Conservation (phyloP, 2,113 vertebrate species). For the Aplodontia rufa region DNA sequence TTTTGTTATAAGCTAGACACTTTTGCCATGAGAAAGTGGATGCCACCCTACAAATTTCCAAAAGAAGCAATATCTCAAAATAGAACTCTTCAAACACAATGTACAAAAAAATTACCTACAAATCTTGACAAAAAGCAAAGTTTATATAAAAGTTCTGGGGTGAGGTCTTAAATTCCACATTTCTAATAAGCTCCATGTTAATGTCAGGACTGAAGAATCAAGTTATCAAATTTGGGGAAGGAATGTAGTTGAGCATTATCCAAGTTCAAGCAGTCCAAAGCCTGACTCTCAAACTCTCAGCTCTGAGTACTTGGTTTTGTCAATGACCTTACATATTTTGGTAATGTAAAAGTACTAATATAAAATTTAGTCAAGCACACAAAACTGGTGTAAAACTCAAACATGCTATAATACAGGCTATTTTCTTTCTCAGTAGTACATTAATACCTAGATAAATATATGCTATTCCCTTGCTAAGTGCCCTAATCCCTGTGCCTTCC, state of each 20-base stretch:
- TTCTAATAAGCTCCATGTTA: background rate
- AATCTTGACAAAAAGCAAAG: background rate
- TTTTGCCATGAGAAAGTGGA: background rate
- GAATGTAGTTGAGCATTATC: background rate
- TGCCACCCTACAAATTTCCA: background rate
- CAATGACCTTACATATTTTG: background rate
- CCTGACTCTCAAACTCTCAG: background rate
- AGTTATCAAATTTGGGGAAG: background rate
- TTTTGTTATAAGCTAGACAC: background rate
- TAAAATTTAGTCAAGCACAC: background rate
- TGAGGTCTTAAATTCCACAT: background rate
- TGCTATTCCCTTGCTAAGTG: background rate
- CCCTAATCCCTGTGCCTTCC: too few relatives aligned
- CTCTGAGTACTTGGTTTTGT: background rate
- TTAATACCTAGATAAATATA: background rate
- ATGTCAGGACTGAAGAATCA: background rate
- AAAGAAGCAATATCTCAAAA: background rate
- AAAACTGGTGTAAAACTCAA: background rate
- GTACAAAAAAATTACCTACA: background rate
- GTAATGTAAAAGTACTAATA: background rate
- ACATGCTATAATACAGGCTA: background rate
- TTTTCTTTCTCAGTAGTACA: background rate
- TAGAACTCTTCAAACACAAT: background rate
- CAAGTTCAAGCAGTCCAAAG: background rate
- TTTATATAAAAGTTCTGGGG: background rate